Evolutionary conservation across 2,888 invertebrate species (phyloP).

Genomic region (Chymomyza amoena): DNA sequence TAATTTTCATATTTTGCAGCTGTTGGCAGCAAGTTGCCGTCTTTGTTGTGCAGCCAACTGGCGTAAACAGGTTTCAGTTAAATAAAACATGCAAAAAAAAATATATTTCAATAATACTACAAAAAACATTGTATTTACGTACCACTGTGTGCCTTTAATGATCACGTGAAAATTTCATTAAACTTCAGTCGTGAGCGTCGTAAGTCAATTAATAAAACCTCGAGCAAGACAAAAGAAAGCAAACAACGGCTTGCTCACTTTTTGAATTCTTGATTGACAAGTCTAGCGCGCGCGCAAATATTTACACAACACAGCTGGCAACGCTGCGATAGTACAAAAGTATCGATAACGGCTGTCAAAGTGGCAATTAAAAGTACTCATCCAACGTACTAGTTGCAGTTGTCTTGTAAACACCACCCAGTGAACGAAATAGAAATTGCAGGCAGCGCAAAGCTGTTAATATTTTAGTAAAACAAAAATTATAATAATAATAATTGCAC

Average conservation of each 20-base stretch:
- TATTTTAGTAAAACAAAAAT: not conserved
- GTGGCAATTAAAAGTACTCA: not conserved
- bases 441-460: not conserved
- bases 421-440: not conserved
- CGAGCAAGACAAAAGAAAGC: conserved; percentile 17
- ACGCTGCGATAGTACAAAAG: not conserved
- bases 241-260: not conserved
- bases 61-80: conserved; percentile 61
- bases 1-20: conserved; percentile 5
- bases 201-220: conserved; percentile 1
- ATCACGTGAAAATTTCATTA: conserved; percentile 58
- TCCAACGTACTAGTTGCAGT: not conserved
- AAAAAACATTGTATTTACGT: conserved; percentile 49
- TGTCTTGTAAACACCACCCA: not conserved
- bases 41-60: conserved; percentile 11
- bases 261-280: not conserved
- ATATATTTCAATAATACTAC: conserved; percentile 12
- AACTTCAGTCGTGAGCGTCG: conserved; percentile 18
- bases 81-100: conserved; percentile 37
- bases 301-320: not conserved
- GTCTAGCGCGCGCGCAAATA: conserved; percentile 8
- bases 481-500: not conserved
- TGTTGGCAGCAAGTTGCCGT: conserved; percentile 7
- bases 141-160: conserved; percentile 21
- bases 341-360: not conserved